Conservation (phyloP, 1,140 invertebrate species). For the Mya arenaria region DNA sequence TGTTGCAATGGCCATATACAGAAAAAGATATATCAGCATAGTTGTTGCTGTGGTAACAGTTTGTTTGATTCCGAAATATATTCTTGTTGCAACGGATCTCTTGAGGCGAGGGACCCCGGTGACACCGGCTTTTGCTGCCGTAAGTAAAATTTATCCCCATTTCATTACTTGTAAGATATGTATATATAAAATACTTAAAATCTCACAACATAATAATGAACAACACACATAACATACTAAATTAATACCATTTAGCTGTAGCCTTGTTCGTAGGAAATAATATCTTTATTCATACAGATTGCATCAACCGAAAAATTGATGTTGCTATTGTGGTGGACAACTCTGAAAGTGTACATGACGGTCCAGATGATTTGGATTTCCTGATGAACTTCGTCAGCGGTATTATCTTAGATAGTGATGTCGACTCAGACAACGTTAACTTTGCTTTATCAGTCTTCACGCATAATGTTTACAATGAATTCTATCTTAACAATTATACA, state of each 20-base stretch:
- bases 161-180: background rate
- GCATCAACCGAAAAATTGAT: background rate
- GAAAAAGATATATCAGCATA: no score
- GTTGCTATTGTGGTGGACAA: conserved; percentile 8
- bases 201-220: background rate
- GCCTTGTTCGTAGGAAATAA: no score
- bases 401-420: background rate
- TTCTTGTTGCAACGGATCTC: no score
- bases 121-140: no score
- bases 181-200: background rate
- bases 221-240: no score
- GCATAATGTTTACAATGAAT: conserved; percentile 2
- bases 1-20: no score
- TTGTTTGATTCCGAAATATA: no score
- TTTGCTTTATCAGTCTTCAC: conserved; percentile 11
- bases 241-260: no score
- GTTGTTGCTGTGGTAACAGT: no score
- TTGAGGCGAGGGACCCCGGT: no score
- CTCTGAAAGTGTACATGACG: background rate
- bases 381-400: background rate
- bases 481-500: background rate
- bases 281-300: no score
- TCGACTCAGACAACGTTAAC: background rate
- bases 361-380: background rate
- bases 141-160: background rate